These are phyloP conservation scores for Elachura formosa DNA, from an alignment of 2,113 vertebrate genomes.

Conservation along the genomic window DNA sequence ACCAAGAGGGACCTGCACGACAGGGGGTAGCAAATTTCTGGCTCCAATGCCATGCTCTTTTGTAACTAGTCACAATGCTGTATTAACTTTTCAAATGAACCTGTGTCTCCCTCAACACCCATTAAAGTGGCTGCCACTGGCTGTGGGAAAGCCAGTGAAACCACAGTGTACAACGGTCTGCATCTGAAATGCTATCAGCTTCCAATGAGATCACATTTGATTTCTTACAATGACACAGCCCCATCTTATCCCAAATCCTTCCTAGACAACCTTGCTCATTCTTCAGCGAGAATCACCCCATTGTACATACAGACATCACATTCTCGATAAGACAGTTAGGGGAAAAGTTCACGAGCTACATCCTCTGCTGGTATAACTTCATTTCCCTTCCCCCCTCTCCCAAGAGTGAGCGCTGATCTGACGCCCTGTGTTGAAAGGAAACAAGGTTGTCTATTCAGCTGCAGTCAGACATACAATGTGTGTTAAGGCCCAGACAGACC, in stretches of 20 bases:
- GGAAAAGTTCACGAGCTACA: neutral
- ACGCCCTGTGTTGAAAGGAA: constrained; percentile 17
- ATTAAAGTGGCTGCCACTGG: neutral
- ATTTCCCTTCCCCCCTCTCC: constrained; percentile 11
- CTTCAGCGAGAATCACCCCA: neutral
- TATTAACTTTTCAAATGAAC: neutral
- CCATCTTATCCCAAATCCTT: neutral
- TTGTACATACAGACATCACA: neutral
- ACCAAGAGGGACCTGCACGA: neutral
- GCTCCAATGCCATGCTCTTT: neutral
- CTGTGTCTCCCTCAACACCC: neutral
- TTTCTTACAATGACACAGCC: neutral
- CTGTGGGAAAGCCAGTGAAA: neutral
- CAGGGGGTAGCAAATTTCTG: neutral
- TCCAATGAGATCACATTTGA: neutral
- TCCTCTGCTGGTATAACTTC: neutral
- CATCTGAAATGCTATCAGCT: neutral
- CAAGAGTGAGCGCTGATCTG: neutral
- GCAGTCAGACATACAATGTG: neutral
- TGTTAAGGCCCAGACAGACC: neutral
- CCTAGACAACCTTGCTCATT: neutral
- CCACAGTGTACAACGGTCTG: fast-evolving
- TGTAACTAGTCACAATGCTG: neutral
- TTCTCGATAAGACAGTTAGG: neutral
- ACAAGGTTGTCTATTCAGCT: constrained; percentile 48